Base-by-base conservation (phyloP, 2,888 invertebrate genomes). In the Lypha dubia region DNA sequence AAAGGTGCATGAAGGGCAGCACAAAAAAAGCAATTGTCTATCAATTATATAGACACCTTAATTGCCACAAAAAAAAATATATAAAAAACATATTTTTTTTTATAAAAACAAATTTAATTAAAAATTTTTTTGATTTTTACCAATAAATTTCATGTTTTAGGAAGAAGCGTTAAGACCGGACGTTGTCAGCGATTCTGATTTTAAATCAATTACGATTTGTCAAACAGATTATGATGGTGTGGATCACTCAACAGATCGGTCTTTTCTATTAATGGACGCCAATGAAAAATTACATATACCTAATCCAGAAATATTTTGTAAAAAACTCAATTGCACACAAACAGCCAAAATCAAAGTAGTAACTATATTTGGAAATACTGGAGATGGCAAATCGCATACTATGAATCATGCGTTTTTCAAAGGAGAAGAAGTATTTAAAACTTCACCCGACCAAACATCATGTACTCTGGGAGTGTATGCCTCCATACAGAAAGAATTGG, bases 341-440 rank as follows among this genome's bases (percentile, higher is more conserved):
- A 92, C 91, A 60, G 92, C 93, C 35, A 94, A 94, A 90, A 94
- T 96, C 15, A 96, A 96, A 92, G 96, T 96, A 17, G 94, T 97
- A 0, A 95, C 96, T 13, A 96, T 97, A 88, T 96, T 97, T 92
- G 97, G 97, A 3, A 97, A 96, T 89, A 96, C 96, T 0, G 96
- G 96, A 0, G 96, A 96, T 92, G 97, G 96, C 1, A 97, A 97
- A 92, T 96, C 96, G 3, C 94, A 95, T 88, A 96, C 96, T 0
- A 92, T 97, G 88, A 97, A 97, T 91, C 94, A 96, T 88, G 93
- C 94, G 15, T 95, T 95, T 89, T 95, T 95, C 89, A 91, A 93
- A 86, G 95, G 95, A 1, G 92, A 93, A 82, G 94, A 94, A 88
- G 88, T 95, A 0, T 92, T 92, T 81, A 89, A 89, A 38, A 92